Evolutionary conservation across 2,888 invertebrate genomes (phyloP), one percentile per base, ranked within the genome.

Genomic region (Drosophila macrospina): DNA sequence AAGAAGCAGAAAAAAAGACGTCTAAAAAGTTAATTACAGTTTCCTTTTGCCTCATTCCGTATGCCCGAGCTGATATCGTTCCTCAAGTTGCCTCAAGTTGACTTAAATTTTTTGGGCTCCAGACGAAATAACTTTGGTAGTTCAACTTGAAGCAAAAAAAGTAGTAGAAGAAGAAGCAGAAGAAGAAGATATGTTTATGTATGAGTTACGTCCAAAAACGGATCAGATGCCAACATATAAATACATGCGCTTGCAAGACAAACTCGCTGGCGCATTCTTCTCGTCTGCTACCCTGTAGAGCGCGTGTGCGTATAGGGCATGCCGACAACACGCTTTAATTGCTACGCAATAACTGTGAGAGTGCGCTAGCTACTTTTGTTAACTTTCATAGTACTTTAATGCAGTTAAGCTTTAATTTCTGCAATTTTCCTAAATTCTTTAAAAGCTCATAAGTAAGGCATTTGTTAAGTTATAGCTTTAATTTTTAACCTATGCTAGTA

Each of bases 1-100:
- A n/a, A n/a, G n/a, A n/a, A n/a, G n/a, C n/a, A n/a, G n/a, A n/a
- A n/a, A n/a, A n/a, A n/a, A n/a, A n/a, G n/a, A n/a, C n/a, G n/a
- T 15, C 5, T 11, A 45, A 24, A 52, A 45, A 20, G 26, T 16
- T 62, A 74, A 78, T 60, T 69, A 64, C 54, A 45, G 41, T 34
- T 39, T 59, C 44, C 24, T 51, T 54, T 50, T 4, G 54, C 30
- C 78, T 80, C 72, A 75, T 78, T 80, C 65, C 62, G 64, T 83
- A 80, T 83, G 75, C 72, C 54, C 39, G 54, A 52, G 56, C 60
- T 45, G 44, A 39, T 37, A n/a, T 44, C n/a, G n/a, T 52, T 28
- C 30, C 30, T 11, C 16, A 30, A 30, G 15, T 15, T 11, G 30
- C 30, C 39, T 8, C 11, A 20, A 54, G 52, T 24, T 54, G 20